Evolutionary conservation across 2,797 vertebrate genomes (phyloP).

Genomic region (Neostethus bicornis): DNA sequence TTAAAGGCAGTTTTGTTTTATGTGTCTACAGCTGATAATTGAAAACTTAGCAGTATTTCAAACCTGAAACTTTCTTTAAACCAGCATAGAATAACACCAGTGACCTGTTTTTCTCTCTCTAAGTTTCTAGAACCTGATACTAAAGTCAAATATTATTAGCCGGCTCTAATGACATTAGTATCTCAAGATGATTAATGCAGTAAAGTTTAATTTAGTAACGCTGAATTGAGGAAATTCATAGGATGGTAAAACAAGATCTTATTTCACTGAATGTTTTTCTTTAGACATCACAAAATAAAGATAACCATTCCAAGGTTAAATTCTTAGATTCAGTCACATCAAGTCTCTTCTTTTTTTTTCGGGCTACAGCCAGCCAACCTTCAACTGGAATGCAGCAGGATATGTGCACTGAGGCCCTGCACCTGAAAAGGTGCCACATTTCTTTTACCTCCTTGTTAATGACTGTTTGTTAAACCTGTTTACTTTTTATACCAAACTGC

Average conservation of each 20-base stretch:
- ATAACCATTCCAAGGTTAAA: slow-evolving; percentile 15
- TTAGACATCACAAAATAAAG: slow-evolving; percentile 10
- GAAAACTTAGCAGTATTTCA: slow-evolving; percentile 18
- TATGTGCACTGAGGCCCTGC: slow-evolving; percentile 18
- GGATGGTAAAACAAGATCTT: slow-evolving; percentile 7
- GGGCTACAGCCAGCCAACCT: neutral
- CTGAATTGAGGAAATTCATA: neutral
- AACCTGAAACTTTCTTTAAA: slow-evolving; percentile 30
- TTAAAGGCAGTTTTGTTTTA: neutral
- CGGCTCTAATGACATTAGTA: neutral
- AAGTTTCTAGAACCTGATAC: slow-evolving; percentile 15
- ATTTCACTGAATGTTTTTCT: slow-evolving; percentile 12
- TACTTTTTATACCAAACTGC: slow-evolving; percentile 40
- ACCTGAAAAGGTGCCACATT: slow-evolving; percentile 32
- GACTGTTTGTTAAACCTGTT: slow-evolving; percentile 59
- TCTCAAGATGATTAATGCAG: neutral
- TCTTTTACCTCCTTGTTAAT: slow-evolving; percentile 69
- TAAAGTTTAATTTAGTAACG: slow-evolving; percentile 8
- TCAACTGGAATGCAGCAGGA: slow-evolving; percentile 41
- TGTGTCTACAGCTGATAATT: neutral
- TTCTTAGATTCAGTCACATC: slow-evolving; percentile 8
- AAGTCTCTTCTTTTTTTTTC: slow-evolving; percentile 6
- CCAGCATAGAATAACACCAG: slow-evolving; percentile 2
- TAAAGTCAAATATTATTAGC: slow-evolving; percentile 4
- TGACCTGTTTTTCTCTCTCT: neutral